Evolutionary conservation across 2,797 vertebrate genomes (phyloP).

Genomic region (Anabacerthia variegaticeps): DNA sequence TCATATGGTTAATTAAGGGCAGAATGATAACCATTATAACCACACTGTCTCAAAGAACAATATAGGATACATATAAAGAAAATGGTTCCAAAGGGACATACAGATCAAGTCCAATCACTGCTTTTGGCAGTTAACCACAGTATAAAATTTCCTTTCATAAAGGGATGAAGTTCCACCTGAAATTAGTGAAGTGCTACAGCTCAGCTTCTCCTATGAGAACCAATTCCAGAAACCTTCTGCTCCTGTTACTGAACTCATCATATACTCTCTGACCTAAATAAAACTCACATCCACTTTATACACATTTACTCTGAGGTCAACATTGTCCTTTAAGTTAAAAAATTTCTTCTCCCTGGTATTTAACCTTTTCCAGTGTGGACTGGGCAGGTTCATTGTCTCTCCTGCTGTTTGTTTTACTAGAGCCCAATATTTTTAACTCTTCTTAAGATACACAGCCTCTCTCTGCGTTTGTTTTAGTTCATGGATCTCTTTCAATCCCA

Average conservation of each 20-base stretch:
- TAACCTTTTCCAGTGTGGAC: not conserved
- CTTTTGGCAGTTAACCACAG: not conserved
- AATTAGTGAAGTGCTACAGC: not conserved
- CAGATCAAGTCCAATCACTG: not conserved
- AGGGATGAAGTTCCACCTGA: not conserved
- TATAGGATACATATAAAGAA: not conserved
- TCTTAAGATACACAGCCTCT: not conserved
- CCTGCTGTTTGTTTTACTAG: not conserved
- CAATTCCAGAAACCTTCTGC: not conserved
- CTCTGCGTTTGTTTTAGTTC: not conserved
- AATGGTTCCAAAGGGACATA: not conserved
- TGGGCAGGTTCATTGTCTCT: not conserved
- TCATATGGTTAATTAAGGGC: not conserved
- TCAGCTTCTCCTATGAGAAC: not conserved
- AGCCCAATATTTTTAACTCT: not conserved
- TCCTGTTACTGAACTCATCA: not conserved
- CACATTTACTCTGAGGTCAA: not conserved
- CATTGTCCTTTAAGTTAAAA: not conserved
- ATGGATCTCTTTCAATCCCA: not conserved
- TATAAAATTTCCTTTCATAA: not conserved
- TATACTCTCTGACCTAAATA: not conserved
- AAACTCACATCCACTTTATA: not conserved
- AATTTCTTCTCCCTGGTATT: not conserved
- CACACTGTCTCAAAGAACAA: not conserved
- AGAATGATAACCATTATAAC: slow-evolving; percentile 3